Evolutionary conservation across 2,797 vertebrate species (phyloP).

Genomic region (Takifugu rubripes): DNA sequence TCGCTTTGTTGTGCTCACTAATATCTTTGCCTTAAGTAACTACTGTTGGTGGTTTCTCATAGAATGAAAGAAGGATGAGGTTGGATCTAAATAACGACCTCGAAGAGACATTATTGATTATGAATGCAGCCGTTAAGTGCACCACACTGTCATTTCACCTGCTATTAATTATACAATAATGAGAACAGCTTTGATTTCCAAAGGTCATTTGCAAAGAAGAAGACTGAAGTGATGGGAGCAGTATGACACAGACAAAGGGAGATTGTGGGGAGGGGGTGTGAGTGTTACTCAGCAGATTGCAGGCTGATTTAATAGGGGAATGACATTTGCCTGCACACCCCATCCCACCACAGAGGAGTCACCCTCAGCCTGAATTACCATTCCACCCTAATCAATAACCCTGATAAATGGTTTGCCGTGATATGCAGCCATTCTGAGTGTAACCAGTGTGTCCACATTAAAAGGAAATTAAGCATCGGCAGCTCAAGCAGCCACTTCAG

Average conservation of each 20-base stretch:
- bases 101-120: no score
- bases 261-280: conserved; percentile 24
- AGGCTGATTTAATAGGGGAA: conserved; percentile 43
- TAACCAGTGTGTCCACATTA: conserved; percentile 18
- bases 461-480: conserved; percentile 22
- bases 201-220: neutral
- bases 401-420: conserved; percentile 22
- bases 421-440: conserved; percentile 23
- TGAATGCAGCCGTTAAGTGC: no score
- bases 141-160: no score
- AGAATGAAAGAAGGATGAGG: no score
- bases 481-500: conserved; percentile 39
- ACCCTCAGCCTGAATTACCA: conserved; percentile 55
- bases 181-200: neutral
- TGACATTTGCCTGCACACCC: conserved; percentile 43
- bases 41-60: no score
- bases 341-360: conserved; percentile 20
- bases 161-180: neutral
- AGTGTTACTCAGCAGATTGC: conserved; percentile 60
- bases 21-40: no score
- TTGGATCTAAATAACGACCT: no score
- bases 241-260: conserved; percentile 24
- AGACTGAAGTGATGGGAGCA: conserved; percentile 17
- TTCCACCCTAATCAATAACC: conserved; percentile 53
- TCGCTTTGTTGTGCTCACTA: no score